These are phyloP conservation scores for Cylindroiulus punctatus DNA, from an alignment of 2,888 invertebrate genomes.

Conservation along the genomic window DNA sequence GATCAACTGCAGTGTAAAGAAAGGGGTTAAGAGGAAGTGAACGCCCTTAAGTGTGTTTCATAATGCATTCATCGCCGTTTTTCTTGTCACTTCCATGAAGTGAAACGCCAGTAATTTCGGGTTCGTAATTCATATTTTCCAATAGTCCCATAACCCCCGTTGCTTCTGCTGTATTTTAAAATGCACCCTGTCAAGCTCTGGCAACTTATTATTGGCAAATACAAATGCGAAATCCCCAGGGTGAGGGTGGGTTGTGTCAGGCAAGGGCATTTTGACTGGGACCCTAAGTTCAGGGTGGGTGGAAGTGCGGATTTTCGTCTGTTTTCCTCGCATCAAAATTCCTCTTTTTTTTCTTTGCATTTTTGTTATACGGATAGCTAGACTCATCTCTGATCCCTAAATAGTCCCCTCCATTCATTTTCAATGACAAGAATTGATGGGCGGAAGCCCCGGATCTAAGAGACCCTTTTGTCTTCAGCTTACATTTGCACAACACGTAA, in stretches of 20 bases:
- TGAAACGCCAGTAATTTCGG: not conserved
- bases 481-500: slow-evolving; percentile 53
- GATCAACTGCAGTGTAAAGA: slow-evolving; percentile 2
- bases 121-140: slow-evolving; percentile 43
- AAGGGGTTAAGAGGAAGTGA: slow-evolving; percentile 40
- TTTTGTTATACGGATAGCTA: slow-evolving; percentile 43
- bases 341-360: not conserved
- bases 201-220: slow-evolving; percentile 15
- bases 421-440: slow-evolving; percentile 54
- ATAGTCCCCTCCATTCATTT: slow-evolving; percentile 28
- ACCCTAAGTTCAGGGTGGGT: not conserved
- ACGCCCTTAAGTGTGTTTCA: slow-evolving; percentile 35
- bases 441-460: slow-evolving; percentile 47
- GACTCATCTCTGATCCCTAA: slow-evolving; percentile 39
- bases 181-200: slow-evolving; percentile 26
- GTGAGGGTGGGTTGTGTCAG: not conserved
- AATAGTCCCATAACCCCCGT: slow-evolving; percentile 23
- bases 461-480: slow-evolving; percentile 44
- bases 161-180: slow-evolving; percentile 21
- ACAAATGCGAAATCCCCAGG: slow-evolving; percentile 5
- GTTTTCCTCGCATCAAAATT: not conserved
- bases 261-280: not conserved
- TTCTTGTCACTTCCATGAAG: slow-evolving; percentile 17
- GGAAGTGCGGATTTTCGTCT: slow-evolving; percentile 4
- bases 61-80: not conserved